phyloP scores from a whole-genome alignment of 2,113 vertebrate species.

The Ophthalmolycus amberensis region DNA sequence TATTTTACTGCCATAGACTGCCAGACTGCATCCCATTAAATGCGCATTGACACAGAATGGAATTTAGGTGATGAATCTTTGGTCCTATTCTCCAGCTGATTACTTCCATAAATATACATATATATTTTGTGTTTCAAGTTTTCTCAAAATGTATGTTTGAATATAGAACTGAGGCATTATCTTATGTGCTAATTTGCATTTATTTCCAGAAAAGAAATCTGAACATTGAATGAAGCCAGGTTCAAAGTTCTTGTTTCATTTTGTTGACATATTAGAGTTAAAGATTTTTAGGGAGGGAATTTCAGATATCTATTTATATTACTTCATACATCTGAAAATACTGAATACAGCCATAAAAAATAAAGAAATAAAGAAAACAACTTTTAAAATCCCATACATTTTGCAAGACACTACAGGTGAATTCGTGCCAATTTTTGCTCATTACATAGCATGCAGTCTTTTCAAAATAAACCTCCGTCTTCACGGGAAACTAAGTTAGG shows the following conservation, averaged over 20 bases:
- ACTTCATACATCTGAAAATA: neutral
- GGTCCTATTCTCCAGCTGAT: constrained; percentile 16
- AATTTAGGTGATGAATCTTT: constrained; percentile 43
- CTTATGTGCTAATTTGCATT: neutral
- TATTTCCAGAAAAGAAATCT: neutral
- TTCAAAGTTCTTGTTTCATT: neutral
- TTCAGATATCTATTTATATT: neutral
- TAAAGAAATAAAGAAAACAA: too few species aligned
- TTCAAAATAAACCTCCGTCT: too few species aligned
- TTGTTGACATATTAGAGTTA: too few species aligned
- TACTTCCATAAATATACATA: neutral
- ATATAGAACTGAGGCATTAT: neutral
- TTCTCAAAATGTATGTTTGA: neutral
- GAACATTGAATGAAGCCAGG: neutral
- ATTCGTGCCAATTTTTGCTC: too few species aligned
- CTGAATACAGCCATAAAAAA: too few species aligned
- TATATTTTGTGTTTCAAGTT: too few species aligned
- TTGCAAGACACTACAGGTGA: too few species aligned
- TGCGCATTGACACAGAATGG: constrained; percentile 64
- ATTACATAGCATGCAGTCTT: too few species aligned
- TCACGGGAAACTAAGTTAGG: neutral
- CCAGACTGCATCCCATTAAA: constrained; percentile 60
- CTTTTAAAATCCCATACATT: too few species aligned
- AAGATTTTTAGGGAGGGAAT: neutral
- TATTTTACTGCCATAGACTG: constrained; percentile 55